Evolutionary conservation across 2,797 vertebrate species (phyloP), one percentile per base, ranked within the genome.

Genomic region (Champsocephalus esox): DNA sequence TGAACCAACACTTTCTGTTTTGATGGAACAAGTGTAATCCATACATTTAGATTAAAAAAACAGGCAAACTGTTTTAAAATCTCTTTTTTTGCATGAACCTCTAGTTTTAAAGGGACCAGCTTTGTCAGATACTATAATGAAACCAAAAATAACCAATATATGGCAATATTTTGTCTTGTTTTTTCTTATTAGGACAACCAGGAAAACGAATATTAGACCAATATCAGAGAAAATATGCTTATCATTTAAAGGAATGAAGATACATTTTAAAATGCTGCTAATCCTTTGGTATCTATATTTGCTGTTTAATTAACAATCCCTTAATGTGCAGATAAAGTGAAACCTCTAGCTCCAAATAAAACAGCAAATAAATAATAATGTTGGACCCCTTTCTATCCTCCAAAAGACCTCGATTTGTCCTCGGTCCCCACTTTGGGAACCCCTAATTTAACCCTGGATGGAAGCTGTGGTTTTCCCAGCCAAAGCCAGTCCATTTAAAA

Each of bases 401-500:
- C 9, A 3, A 12, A 44, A 59, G 73, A 54, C 63, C 83, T 45
- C 9, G 50, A 12, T 28, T 45, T 70, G 80, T 69, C 74, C 82
- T 69, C 54, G 51, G 62, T 65, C 73, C 77, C 24, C 52, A 77
- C 24, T 73, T 85, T 91, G 62, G 58, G 67, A 78, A 84, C 64
- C 78, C 17, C 81, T 60, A 65, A 65, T 88, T 79, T 66, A 87
- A 77, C 61, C 78, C 72, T 46, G 8, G 38, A 83, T 74, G 70
- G 73, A 85, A 72, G 80, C 77, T 77, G 75, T 51, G 70, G 66
- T 75, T 84, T 67, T 66, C 72, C 51, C 64, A 88, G 81, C 75
- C 84, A 86, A 77, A 80, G 76, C 70, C 78, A 86, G 83, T 58
- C 65, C 65, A 73, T 86, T 79, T 75, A 64, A 83, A 85, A 84